Evolutionary conservation across 2,797 vertebrate genomes (phyloP).

Genomic region (Lindbergichthys nudifrons): DNA sequence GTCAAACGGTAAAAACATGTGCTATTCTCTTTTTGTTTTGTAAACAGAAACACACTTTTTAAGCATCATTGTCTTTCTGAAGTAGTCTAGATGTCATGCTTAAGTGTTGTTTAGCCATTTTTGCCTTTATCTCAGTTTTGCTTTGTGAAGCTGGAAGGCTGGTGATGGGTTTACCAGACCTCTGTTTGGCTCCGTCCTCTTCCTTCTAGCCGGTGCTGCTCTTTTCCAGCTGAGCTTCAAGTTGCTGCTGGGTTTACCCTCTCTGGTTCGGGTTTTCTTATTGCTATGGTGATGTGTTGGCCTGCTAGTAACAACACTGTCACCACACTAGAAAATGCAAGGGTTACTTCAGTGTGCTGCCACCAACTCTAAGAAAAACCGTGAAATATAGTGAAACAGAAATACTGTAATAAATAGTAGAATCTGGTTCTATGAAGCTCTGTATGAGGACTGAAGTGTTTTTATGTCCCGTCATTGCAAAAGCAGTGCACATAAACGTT

Average conservation of each 20-base stretch:
- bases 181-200: conserved; percentile 23
- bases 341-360: conserved; percentile 18
- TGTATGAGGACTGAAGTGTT: conserved; percentile 1
- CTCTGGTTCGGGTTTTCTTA: conserved; percentile 24
- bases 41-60: not conserved
- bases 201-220: conserved; percentile 30
- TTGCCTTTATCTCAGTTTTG: conserved; percentile 6
- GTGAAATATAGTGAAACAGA: not conserved
- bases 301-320: conserved; percentile 8
- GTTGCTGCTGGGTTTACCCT: conserved; percentile 38
- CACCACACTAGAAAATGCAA: conserved; percentile 29
- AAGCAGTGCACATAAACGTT: not conserved
- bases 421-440: not conserved
- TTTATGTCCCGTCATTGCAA: conserved; percentile 18
- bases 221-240: conserved; percentile 21
- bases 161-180: conserved; percentile 55
- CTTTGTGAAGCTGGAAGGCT: not conserved
- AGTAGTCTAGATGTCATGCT: not conserved
- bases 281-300: conserved; percentile 37
- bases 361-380: conserved; percentile 15
- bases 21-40: not conserved
- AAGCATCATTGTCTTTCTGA: not conserved
- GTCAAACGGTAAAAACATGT: not conserved
- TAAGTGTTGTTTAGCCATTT: conserved; percentile 8
- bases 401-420: not conserved